These are phyloP conservation scores for Ophioninae sp. DNA, from an alignment of 2,888 invertebrate genomes.

Conservation along the genomic window DNA sequence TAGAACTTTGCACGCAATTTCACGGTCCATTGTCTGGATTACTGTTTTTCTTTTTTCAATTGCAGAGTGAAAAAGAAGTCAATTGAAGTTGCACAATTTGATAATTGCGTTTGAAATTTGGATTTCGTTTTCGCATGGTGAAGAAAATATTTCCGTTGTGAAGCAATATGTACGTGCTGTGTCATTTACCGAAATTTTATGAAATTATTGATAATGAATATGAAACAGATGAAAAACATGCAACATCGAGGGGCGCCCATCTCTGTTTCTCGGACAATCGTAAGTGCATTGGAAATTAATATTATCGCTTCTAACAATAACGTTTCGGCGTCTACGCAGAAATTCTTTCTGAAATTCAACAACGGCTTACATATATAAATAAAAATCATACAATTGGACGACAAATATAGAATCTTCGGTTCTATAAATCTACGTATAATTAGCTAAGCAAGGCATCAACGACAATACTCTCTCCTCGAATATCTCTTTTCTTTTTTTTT, in stretches of 20 bases:
- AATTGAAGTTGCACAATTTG: background rate
- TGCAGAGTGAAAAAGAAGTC: background rate
- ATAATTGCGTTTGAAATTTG: background rate
- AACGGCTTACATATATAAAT: constrained; percentile 1
- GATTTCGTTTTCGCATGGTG: background rate
- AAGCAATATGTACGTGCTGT: background rate
- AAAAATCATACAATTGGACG: constrained; percentile 70
- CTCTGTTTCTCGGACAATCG: background rate
- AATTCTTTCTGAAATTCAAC: constrained; percentile 27
- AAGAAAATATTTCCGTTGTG: background rate
- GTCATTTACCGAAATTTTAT: background rate
- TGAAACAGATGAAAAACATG: background rate
- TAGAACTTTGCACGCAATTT: background rate
- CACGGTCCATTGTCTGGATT: background rate
- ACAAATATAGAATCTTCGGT: constrained; percentile 67
- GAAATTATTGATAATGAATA: background rate
- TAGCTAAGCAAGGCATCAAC: constrained; percentile 76
- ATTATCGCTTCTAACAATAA: constrained; percentile 13
- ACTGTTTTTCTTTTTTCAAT: background rate
- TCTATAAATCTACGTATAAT: constrained; percentile 69
- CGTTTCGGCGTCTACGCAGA: constrained; percentile 11
- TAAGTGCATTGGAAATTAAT: background rate
- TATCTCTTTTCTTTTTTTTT: constrained; percentile 52
- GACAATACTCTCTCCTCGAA: constrained; percentile 68
- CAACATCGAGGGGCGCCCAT: background rate